These are phyloP conservation scores for Drosophila seguyi DNA, from an alignment of 1,140 invertebrate genomes.

Conservation along the genomic window DNA sequence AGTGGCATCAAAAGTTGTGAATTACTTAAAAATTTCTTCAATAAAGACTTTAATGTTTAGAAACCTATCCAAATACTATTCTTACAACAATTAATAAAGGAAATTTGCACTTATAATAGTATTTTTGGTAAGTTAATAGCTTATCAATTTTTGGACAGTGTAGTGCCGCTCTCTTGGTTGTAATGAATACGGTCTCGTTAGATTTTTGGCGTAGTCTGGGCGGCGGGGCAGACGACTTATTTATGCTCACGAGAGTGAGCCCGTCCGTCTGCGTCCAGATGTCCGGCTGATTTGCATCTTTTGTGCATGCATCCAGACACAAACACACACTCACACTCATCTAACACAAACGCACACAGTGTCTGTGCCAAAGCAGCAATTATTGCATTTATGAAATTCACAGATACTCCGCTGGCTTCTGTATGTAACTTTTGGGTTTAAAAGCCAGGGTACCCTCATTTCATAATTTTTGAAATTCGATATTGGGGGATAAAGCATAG, in stretches of 20 bases:
- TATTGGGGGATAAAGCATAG: not conserved
- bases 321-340: slow-evolving; percentile 7
- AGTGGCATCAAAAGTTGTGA: not conserved
- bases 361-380: slow-evolving; percentile 49
- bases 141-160: not conserved
- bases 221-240: slow-evolving; percentile 64
- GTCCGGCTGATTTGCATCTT: slow-evolving; percentile 80
- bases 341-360: slow-evolving; percentile 5
- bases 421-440: slow-evolving; percentile 38
- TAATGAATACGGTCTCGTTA: slow-evolving; percentile 73
- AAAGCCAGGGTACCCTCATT: not conserved
- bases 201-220: slow-evolving; percentile 50
- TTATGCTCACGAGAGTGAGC: slow-evolving; percentile 65
- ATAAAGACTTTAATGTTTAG: not conserved
- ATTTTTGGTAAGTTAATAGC: too few relatives aligned
- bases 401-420: slow-evolving; percentile 36
- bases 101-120: not conserved
- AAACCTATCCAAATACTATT: not conserved
- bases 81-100: not conserved
- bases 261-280: slow-evolving; percentile 55
- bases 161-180: slow-evolving; percentile 27
- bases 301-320: slow-evolving; percentile 61
- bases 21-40: too few relatives aligned
- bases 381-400: slow-evolving; percentile 80
- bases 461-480: not conserved